Base-by-base conservation (phyloP, 2,797 vertebrate genomes). In the Lepus townsendii region DNA sequence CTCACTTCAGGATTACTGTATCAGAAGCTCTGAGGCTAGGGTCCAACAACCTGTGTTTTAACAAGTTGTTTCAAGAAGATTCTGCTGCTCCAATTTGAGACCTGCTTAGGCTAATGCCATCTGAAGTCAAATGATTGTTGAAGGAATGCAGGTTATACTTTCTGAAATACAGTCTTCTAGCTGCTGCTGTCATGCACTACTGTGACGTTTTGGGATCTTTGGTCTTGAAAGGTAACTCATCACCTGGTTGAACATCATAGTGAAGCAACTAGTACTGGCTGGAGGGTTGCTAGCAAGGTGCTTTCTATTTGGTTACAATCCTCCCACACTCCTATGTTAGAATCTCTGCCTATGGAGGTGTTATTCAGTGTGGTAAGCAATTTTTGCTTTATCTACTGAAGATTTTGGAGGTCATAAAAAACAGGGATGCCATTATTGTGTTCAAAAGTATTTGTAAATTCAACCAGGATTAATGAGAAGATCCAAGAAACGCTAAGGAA, bases 371-470 rank as follows among this genome's bases (percentile, higher is more conserved):
- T 0, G 5, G 14, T 71, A 63, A 12, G 9, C 11, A 69, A 20
- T 47, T 91, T 68, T 77, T 50, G 54, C 30, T 75, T 75, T 83
- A 57, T 63, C 65, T 91, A 57, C 47, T 50, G 73, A 80, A 57
- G 85, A 92, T n/a, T 73, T 84, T 90, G 50, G 35, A 35, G 52
- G 60, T 47, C 88, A 42, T 20, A 78, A 91, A 52, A 52, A 47
- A 1, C 32, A 66, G 62, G 66, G 27, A 68, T 66, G 9, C 5
- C 5, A 73, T 77, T 32, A 76, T 19, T 35, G 13, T 60, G 22
- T 30, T 79, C 38, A 82, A 80, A 62, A 38, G 27, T 38, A 93
- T 47, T 88, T 80, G 65, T 57, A 73, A 72, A 66, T n/a, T 42
- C 68, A 90, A 26, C 11, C 30, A 80, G 2, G 65, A 69, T 63